These are phyloP conservation scores for Cercopithecus diana DNA, from an alignment of 2,797 vertebrate genomes.

Conservation along the genomic window DNA sequence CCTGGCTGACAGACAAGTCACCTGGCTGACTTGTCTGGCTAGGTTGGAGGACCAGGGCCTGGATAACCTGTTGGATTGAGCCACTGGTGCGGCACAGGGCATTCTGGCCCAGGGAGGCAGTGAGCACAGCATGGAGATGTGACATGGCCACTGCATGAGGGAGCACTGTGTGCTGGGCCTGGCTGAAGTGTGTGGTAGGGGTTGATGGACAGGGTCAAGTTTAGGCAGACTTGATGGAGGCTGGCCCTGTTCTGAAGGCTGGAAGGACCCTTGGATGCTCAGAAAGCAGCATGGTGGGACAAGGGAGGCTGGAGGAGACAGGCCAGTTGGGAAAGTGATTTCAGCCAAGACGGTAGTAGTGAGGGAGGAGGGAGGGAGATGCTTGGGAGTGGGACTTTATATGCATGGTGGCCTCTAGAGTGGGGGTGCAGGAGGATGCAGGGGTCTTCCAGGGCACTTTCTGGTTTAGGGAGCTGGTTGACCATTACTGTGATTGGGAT, in stretches of 20 bases:
- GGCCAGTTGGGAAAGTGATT: background rate
- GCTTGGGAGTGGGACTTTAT: no score
- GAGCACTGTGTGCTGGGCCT: background rate
- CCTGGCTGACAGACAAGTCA: background rate
- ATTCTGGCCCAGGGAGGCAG: background rate
- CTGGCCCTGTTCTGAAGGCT: background rate
- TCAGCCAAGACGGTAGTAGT: background rate
- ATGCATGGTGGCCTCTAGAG: background rate
- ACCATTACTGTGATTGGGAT: background rate
- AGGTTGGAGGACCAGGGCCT: no score
- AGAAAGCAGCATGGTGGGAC: background rate
- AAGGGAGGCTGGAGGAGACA: background rate
- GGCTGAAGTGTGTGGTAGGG: background rate
- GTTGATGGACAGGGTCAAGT: background rate
- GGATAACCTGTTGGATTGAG: background rate
- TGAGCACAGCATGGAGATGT: rapidly evolving
- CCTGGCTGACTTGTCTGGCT: background rate
- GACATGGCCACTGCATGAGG: background rate
- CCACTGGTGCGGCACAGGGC: background rate
- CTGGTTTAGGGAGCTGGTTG: background rate
- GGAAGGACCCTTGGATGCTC: background rate
- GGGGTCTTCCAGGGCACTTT: background rate
- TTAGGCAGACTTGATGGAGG: background rate
- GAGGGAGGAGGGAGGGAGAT: no score
- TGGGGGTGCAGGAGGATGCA: no score